These are phyloP conservation scores for Diaperis boleti DNA, from an alignment of 2,888 invertebrate species.

Conservation along the genomic window DNA sequence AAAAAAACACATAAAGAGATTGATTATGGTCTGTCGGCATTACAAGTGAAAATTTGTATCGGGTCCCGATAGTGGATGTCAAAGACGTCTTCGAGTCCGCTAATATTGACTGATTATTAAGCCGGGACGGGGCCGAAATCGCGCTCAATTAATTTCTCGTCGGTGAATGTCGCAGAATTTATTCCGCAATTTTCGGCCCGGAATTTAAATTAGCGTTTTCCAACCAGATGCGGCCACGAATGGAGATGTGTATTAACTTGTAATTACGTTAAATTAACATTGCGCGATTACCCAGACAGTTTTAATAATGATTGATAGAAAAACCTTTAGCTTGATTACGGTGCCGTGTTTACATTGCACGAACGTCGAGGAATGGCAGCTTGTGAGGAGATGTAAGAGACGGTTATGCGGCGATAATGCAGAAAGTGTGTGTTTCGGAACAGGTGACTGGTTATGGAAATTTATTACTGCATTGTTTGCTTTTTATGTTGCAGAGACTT, in stretches of 20 bases:
- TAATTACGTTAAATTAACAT: slow-evolving; percentile 66
- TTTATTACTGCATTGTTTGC: too few species aligned
- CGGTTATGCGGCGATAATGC: too few species aligned
- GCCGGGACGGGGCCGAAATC: slow-evolving; percentile 44
- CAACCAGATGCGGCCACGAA: slow-evolving; percentile 63
- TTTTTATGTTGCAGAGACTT: too few species aligned
- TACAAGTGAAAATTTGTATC: slow-evolving; percentile 62
- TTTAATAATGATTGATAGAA: slow-evolving; percentile 65
- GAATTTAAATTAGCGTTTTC: slow-evolving; percentile 62
- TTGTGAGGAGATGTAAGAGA: neutral
- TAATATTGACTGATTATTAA: slow-evolving; percentile 48
- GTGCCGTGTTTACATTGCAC: slow-evolving; percentile 19
- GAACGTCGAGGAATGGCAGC: neutral
- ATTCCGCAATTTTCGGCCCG: slow-evolving; percentile 44
- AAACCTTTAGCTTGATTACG: slow-evolving; percentile 44
- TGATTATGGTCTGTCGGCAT: slow-evolving; percentile 61
- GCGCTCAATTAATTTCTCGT: slow-evolving; percentile 54
- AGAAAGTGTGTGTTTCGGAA: too few species aligned
- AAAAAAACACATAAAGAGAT: slow-evolving; percentile 57
- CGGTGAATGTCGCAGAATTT: slow-evolving; percentile 47
- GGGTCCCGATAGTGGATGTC: slow-evolving; percentile 42
- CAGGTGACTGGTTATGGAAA: too few species aligned
- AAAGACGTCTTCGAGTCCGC: slow-evolving; percentile 43
- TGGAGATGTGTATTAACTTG: slow-evolving; percentile 63
- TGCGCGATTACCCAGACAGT: slow-evolving; percentile 61